These are phyloP conservation scores for Machaerirhynchus nigripectus DNA, from an alignment of 2,113 vertebrate genomes.

Conservation along the genomic window DNA sequence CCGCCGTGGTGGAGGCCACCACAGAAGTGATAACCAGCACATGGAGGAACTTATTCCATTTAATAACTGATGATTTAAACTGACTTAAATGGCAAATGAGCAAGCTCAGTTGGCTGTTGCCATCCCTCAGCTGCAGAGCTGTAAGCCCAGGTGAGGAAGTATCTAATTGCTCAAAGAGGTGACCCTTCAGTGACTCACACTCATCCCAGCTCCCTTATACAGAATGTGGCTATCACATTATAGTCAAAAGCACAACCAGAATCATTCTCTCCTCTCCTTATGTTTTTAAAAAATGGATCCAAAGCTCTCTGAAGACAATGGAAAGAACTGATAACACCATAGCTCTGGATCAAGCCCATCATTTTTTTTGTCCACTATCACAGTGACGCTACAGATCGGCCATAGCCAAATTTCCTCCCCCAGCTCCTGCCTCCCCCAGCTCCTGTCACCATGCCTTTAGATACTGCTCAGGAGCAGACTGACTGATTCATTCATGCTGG, in stretches of 20 bases:
- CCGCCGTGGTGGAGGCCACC: neutral
- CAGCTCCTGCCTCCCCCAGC: neutral
- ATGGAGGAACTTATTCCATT: neutral
- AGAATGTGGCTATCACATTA: neutral
- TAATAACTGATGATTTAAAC: neutral
- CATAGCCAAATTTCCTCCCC: neutral
- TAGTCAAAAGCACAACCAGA: neutral
- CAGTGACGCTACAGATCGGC: rapidly evolving
- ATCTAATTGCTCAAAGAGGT: neutral
- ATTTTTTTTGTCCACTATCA: neutral
- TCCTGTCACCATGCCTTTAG: neutral
- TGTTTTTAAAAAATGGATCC: neutral
- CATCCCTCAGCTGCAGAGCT: neutral
- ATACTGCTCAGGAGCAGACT: neutral
- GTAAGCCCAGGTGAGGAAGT: neutral
- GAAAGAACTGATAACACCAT: neutral
- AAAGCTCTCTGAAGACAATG: neutral
- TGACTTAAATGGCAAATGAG: neutral
- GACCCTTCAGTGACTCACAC: neutral
- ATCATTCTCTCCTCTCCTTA: neutral
- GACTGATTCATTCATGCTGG: neutral
- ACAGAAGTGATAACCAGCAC: neutral
- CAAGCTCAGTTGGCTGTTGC: neutral
- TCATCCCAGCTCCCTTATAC: neutral
- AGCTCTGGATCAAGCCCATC: neutral